Base-by-base conservation (phyloP, 2,888 invertebrate genomes). In the Macroteleia sp. region DNA sequence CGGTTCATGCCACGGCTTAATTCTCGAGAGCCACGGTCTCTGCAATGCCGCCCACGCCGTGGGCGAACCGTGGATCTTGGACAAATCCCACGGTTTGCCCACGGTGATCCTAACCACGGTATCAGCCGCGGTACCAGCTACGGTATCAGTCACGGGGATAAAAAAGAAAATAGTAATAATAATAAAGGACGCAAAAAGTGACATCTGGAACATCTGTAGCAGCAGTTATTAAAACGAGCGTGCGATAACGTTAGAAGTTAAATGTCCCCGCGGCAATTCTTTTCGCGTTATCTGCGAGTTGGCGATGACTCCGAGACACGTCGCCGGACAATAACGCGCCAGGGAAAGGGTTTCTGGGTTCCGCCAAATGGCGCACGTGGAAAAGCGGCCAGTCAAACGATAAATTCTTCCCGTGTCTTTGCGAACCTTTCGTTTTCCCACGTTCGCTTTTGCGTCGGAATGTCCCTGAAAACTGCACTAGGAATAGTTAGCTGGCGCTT, bases 241-340 rank as follows among this genome's bases (percentile, higher is more conserved):
- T 19, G 16, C 30, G 48, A 28, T 19, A 25, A 5, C n/a, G 20
- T 16, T 2, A 16, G 50, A 67, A 56, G 44, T 56, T 30, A 54
- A 61, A 54, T 46, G 28, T 12, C 52, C 22, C 12, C 8, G 46
- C 19, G 6, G 62, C 50, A 25, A 56, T 64, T 73, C 64, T 48
- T 62, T 54, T 62, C 36, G 36, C 46, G 46, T 73, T 64, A 73
- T 56, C 48, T 54, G 30, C 20, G 46, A 54, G 61, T 70, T 36
- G 36, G 41, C 56, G 56, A 61, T 56, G 62, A 56, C 62, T n/a
- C 48, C 36, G 62, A 46, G 54, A 46, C 59, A 52, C 52, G 70
- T 59, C 69, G 50, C 12, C 59, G 50, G 41, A 42, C 50, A 57
- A 50, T 50, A 67, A 39, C 42, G 9, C 22, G 28, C 42, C 19